A percentile compares a stretch with the other conserved stretches of the same genome.
Evolutionary conservation across 1,140 invertebrate genomes (phyloP).

Genomic region (Lethocerus indicus): DNA sequence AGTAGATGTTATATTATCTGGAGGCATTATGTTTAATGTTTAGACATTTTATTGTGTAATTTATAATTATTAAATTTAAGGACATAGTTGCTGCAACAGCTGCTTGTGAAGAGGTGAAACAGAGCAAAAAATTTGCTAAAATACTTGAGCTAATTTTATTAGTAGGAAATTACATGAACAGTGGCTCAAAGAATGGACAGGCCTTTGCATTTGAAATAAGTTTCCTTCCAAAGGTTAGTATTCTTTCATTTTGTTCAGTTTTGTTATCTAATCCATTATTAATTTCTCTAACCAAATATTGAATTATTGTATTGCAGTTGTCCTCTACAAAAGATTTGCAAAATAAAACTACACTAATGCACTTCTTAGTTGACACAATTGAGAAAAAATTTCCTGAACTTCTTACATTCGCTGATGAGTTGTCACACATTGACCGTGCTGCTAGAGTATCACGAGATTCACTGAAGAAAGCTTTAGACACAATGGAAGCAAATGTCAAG

Average conservation of each 20-base stretch:
- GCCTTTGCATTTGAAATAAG: conserved; percentile 94
- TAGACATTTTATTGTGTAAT: too few species aligned
- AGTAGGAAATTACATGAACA: conserved; percentile 90
- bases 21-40: too few species aligned
- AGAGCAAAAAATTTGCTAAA: conserved; percentile 75
- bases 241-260: not conserved
- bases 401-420: conserved; percentile 68
- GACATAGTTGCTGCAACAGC: conserved; percentile 88
- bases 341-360: conserved; percentile 81
- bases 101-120: conserved; percentile 86
- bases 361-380: conserved; percentile 78
- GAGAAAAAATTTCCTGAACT: conserved; percentile 78
- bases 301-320: conserved; percentile 39
- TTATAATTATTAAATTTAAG: conserved; percentile 30
- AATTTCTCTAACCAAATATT: conserved; percentile 8
- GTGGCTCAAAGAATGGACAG: conserved; percentile 80
- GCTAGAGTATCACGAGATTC: conserved; percentile 72
- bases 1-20: too few species aligned
- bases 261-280: conserved; percentile 6
- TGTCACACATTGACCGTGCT: conserved; percentile 68
- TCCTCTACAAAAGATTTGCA: conserved; percentile 88
- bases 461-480: conserved; percentile 63
- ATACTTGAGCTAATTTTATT: conserved; percentile 80
- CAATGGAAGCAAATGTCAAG: conserved; percentile 73
- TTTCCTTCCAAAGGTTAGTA: conserved; percentile 75